Evolutionary conservation across 2,797 vertebrate genomes (phyloP).

Genomic region (Molossus molossus): DNA sequence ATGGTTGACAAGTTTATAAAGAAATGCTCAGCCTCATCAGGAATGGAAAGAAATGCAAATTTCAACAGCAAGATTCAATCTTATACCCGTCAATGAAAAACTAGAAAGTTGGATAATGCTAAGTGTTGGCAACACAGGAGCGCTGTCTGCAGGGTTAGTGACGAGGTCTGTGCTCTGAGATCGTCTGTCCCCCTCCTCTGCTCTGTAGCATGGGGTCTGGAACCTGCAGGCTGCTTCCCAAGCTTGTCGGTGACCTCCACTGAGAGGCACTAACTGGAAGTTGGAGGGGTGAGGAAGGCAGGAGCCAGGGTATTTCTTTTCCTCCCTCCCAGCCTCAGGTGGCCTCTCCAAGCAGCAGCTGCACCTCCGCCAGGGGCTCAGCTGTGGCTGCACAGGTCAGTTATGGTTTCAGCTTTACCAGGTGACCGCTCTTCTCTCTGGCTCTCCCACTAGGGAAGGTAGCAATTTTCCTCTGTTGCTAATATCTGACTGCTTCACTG

Average conservation of each 20-base stretch:
- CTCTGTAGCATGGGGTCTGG: not conserved
- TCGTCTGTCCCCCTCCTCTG: not conserved
- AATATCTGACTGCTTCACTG: not conserved
- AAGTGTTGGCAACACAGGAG: not conserved
- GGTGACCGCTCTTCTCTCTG: not conserved
- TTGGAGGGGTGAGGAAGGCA: not conserved
- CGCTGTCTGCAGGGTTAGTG: not conserved
- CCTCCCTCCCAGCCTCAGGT: not conserved
- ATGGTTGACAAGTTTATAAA: not conserved
- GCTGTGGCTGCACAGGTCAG: not conserved
- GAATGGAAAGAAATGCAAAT: not conserved
- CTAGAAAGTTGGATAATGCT: not conserved
- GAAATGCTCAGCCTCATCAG: not conserved
- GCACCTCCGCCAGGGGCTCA: not conserved
- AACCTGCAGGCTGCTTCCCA: not conserved
- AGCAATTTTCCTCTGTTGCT: not conserved
- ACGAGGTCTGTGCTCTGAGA: not conserved
- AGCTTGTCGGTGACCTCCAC: not conserved
- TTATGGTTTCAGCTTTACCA: not conserved
- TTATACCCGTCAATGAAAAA: not conserved
- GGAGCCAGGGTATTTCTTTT: not conserved
- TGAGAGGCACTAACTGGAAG: not conserved
- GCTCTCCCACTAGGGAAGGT: not conserved
- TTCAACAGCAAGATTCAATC: not conserved
- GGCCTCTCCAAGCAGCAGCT: not conserved